Base-by-base conservation (phyloP, 2,888 invertebrate genomes). In the Petrophora chlorosata region DNA sequence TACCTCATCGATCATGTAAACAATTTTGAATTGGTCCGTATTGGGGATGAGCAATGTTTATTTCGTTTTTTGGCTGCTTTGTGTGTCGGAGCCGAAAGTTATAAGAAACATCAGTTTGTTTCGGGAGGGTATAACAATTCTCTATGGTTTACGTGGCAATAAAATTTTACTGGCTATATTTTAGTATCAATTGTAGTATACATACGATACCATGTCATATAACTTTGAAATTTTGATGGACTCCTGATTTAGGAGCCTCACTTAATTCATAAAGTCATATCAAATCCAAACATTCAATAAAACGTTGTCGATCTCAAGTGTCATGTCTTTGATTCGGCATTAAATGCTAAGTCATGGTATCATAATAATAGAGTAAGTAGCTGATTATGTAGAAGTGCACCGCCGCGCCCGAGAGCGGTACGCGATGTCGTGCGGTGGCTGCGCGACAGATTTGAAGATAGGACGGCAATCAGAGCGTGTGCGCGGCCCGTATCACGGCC, bases 391-490 rank as follows among this genome's bases (percentile, higher is more conserved):
- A 12, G 14, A 28, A 22, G 35, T 23, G 17, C 17, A 19, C 5
- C 8, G 23, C n/a, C n/a, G 19, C 7, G 19, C 7, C 4, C 19
- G 4, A 19, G 7, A 12, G 35, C 38, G 36, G 42, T 47, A 29
- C 34, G 35, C 8, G 23, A 1, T 39, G 32, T n/a, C 36, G 60
- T 64, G 60, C 44, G 63, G 58, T 53, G 67, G 66, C 67, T 67
- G 70, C 67, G 84, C 79, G 89, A 89, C 87, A 85, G 87, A 86
- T 88, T 67, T 64, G 73, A 72, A 85, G 89, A 89, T 89, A 89
- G 87, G 86, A 77, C 82, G 77, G 73, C 80, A 87, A 88, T 84
- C 88, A 88, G 88, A 87, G 85, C 90, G 87, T 85, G 81, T 77
- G 83, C 83, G 66, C 76, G 64, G 56, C 33, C 75, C 74, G 81